Evolutionary conservation across 2,113 vertebrate genomes (phyloP), one percentile per base, ranked within the genome.

Genomic region (Eurypyga helias): DNA sequence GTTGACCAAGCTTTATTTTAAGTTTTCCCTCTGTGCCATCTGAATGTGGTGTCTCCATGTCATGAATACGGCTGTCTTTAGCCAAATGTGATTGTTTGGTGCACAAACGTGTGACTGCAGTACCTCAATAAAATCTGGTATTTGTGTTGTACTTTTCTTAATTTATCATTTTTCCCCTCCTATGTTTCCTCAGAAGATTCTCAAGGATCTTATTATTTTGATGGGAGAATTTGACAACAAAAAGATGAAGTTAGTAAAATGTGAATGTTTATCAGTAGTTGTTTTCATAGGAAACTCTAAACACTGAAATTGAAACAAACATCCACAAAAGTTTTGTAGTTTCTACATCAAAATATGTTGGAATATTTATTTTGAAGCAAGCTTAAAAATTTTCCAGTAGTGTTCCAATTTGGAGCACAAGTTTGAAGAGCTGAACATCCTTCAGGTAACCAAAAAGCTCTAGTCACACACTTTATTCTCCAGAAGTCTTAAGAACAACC

Each of bases 121-220:
- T 84, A 84, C 73, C 73, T 96, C 89, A 97, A 96, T 97, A 97
- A 97, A 97, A 91, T 34, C 66, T 96, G 73, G 11, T 33, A 52
- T 83, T 87, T 76, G 52, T 72, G 66, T 82, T 95, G 61, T 57
- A 70, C 60, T 89, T 83, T 83, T 86, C 52, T 84, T 82, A 89
- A 64, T 66, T 58, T 57, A 61, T 88, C 11, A 41, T 72, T 90
- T 67, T 11, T 24, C 23, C 1, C 12, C 26, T 71, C 31, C 16
- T 79, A 48, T 73, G 7, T 58, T 87, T 70, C 48, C n/a, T 84
- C 54, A 38, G 60, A 75, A 83, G 43, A 28, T 69, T 78, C 23
- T 76, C 11, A 2, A 4, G 12, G 65, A 64, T 75, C 51, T 75
- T 76, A 61, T 65, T n/a, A 52, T 23, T 65, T 94, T 54, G 24